Evolutionary conservation across 2,113 vertebrate genomes (phyloP).

Genomic region (Brachyhypopomus occidentalis): DNA sequence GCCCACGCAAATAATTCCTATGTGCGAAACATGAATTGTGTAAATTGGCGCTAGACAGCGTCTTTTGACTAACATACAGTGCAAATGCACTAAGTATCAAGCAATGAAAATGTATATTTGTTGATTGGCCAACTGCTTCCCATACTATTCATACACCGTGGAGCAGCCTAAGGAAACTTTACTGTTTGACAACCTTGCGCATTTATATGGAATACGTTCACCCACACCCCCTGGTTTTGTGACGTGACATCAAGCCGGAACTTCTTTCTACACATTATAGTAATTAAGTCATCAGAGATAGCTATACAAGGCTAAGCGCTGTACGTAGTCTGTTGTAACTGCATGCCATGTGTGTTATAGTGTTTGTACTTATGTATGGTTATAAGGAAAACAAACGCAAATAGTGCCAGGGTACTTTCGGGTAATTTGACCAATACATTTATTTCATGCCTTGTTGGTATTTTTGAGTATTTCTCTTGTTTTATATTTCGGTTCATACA

Average conservation of each 20-base stretch:
- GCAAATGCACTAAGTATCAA: neutral
- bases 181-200: constrained; percentile 74
- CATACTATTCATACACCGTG: neutral
- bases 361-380: too few species aligned
- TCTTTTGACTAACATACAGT: neutral
- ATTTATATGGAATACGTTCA: constrained; percentile 75
- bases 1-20: neutral
- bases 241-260: constrained; percentile 58
- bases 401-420: too few species aligned
- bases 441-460: neutral
- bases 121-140: neutral
- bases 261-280: constrained; percentile 68
- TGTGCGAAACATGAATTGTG: neutral
- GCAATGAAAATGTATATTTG: neutral
- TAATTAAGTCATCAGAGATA: constrained; percentile 4
- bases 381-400: too few species aligned
- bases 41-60: neutral
- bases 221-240: constrained; percentile 67
- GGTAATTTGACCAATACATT: neutral
- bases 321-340: too few species aligned
- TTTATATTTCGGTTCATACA: neutral
- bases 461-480: neutral
- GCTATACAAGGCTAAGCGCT: neutral
- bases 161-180: constrained; percentile 72
- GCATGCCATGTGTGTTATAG: too few species aligned